Evolutionary conservation across 2,888 invertebrate species (phyloP), one percentile per base, ranked within the genome.

Genomic region (Heliconius hortense): DNA sequence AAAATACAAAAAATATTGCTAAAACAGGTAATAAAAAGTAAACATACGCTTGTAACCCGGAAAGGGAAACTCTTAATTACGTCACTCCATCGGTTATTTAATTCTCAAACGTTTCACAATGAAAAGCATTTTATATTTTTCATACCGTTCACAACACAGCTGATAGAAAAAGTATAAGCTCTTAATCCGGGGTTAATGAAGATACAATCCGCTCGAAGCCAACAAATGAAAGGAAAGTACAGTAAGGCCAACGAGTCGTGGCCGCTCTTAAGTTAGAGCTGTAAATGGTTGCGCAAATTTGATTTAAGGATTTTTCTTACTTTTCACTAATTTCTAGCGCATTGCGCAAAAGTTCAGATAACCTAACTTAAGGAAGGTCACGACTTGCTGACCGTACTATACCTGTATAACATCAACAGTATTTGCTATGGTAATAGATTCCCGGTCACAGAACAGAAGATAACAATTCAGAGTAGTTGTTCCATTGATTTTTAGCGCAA

Each of bases 161-260:
- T 39, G 60, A 59, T 39, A 39, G 35, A 71, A 43, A 71, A 43
- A 21, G 24, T 69, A 31, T 56, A 59, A 60, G 24, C 71, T 21
- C 43, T 59, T 71, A 71, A 71, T 60, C 71, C 26, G 26, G 11
- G 13, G 13, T 21, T 71, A 60, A 43, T 71, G 39, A 60, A 71
- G 71, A 71, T 60, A 71, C 43, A 24, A 39, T 71, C 62, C 39
- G 71, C 71, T 43, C 10, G 26, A 21, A 60, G 26, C 59, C 60
- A 59, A 71, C n/a, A 31, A 71, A 71, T 71, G 60, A 71, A 71
- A 71, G 39, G 18, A 35, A 59, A n/a, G 56, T 56, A 48, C 18
- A 48, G 21, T 48, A 48, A 7, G 21, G 21, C 0, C 18, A 8
- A 48, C 48, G 8, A 48, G 48, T 48, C 18, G 48, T 48, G 48